These are phyloP conservation scores for Phymatocera aterrima DNA, from an alignment of 2,888 invertebrate genomes.

Conservation along the genomic window DNA sequence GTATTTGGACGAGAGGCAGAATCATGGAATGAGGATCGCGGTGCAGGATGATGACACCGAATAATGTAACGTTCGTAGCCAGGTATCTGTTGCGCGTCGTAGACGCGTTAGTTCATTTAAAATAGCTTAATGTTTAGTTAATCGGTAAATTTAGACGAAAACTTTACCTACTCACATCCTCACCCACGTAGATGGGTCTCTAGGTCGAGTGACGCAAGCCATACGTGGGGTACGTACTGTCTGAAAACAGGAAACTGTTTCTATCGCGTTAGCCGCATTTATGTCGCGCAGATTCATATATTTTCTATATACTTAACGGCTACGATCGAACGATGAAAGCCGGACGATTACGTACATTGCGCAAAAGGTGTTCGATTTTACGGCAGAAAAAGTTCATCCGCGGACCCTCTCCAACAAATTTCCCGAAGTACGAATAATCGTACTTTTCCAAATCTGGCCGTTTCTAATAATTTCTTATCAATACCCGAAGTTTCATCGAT, in stretches of 20 bases:
- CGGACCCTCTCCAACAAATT: too few species aligned
- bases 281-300: neutral
- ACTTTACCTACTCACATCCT: constrained; percentile 44
- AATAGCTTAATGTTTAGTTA: constrained; percentile 63
- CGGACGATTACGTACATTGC: too few species aligned
- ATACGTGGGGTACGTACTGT: constrained; percentile 40
- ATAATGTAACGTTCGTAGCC: neutral
- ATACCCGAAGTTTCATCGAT: too few species aligned
- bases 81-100: neutral
- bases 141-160: constrained; percentile 69
- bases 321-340: neutral
- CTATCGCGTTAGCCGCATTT: neutral
- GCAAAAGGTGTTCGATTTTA: too few species aligned
- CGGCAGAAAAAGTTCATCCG: too few species aligned
- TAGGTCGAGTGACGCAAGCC: constrained; percentile 68
- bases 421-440: too few species aligned
- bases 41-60: neutral
- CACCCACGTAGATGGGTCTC: constrained; percentile 51
- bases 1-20: neutral
- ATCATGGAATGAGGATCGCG: neutral
- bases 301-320: too few species aligned
- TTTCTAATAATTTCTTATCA: too few species aligned
- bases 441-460: too few species aligned
- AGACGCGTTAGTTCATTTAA: constrained; percentile 44
- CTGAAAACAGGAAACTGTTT: constrained; percentile 63